Evolutionary conservation across 2,888 invertebrate species (phyloP).

Genomic region (Clitarchus hookeri): DNA sequence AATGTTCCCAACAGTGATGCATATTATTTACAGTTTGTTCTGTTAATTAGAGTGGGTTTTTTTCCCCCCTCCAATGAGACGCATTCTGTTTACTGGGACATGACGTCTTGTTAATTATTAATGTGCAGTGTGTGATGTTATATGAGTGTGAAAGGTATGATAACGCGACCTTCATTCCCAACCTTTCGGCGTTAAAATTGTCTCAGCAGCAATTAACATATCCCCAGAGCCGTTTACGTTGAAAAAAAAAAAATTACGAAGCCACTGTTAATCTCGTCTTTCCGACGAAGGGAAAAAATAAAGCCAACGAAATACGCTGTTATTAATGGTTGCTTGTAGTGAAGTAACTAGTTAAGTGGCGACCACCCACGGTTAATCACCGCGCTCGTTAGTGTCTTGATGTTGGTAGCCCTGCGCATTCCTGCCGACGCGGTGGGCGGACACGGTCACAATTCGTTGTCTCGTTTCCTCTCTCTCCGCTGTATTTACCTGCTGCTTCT

Average conservation of each 20-base stretch:
- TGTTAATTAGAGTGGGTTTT: background rate
- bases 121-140: no score
- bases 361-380: slow-evolving; percentile 2
- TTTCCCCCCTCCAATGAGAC: no score
- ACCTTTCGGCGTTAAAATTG: no score
- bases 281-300: no score
- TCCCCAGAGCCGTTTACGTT: no score
- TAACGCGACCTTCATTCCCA: no score
- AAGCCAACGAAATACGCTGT: background rate
- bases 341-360: background rate
- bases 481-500: background rate
- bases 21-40: background rate
- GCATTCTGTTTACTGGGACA: no score
- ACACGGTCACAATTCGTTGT: background rate
- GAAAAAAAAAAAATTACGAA: no score
- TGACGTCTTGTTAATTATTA: no score
- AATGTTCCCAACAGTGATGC: background rate
- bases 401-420: slow-evolving; percentile 1
- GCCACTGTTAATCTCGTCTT: no score
- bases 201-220: no score
- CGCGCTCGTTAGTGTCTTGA: slow-evolving; percentile 4
- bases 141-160: no score
- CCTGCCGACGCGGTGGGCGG: background rate
- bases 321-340: background rate
- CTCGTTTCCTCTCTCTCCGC: background rate